phyloP scores from a whole-genome alignment of 2,888 invertebrate genomes.

The Rhopalosiphum nymphaeae region DNA sequence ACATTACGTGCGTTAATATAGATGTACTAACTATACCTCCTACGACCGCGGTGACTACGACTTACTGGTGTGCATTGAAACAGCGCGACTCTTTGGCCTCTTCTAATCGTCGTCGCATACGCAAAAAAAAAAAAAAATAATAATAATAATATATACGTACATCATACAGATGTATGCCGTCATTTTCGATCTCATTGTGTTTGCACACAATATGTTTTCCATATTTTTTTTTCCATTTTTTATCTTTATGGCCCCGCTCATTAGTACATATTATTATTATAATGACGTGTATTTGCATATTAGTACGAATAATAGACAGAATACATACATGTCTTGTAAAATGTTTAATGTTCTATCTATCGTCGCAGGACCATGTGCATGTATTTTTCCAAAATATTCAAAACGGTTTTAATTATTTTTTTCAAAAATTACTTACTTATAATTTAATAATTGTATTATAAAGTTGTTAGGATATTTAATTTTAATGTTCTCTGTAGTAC shows the following conservation, averaged over 20 bases:
- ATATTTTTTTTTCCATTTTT: not conserved
- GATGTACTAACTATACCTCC: not conserved
- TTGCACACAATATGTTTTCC: conserved; percentile 25
- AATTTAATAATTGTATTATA: not conserved
- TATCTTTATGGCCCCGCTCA: not conserved
- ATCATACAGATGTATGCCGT: not conserved
- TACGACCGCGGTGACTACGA: not conserved
- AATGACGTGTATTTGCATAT: conserved; percentile 25
- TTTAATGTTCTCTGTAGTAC: not conserved
- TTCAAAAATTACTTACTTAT: not conserved
- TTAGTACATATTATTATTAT: conserved; percentile 11
- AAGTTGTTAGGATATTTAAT: not conserved
- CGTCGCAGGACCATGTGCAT: not conserved
- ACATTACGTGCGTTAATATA: not conserved
- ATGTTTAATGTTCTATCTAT: not conserved
- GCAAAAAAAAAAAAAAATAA: conserved; percentile 10
- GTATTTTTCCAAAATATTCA: not conserved
- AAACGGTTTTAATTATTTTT: not conserved
- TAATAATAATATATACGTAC: conserved; percentile 4
- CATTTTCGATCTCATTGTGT: conserved; percentile 27
- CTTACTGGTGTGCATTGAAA: not conserved
- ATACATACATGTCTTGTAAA: not conserved
- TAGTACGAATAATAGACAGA: not conserved
- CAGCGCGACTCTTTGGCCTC: not conserved
- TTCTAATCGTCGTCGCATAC: not conserved